Evolutionary conservation across 2,888 invertebrate genomes (phyloP).

Genomic region (Melieria omissa): DNA sequence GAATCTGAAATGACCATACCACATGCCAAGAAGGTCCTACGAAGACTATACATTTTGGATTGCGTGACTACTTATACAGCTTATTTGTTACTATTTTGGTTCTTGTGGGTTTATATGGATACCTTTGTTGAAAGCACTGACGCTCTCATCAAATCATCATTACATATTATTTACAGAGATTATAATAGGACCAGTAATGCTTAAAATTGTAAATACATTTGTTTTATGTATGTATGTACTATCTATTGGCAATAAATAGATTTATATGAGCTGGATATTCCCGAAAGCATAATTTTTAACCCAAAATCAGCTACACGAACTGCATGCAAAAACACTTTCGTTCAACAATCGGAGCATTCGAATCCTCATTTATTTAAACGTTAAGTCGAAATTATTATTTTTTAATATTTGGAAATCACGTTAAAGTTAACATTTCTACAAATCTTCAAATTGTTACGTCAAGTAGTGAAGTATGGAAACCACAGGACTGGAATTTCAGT

Average conservation of each 20-base stretch:
- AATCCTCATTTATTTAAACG: slow-evolving; percentile 22
- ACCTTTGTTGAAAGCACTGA: slow-evolving; percentile 56
- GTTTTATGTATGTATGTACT: no score
- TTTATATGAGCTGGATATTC: no score
- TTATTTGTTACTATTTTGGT: slow-evolving; percentile 57
- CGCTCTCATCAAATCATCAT: slow-evolving; percentile 52
- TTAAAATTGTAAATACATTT: background rate
- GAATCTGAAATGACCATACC: slow-evolving; percentile 84
- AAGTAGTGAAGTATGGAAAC: slow-evolving; percentile 34
- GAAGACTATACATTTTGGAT: slow-evolving; percentile 69
- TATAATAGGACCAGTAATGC: slow-evolving; percentile 43
- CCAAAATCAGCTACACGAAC: no score
- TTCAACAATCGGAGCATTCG: slow-evolving; percentile 7
- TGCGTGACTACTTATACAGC: slow-evolving; percentile 58
- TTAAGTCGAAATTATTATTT: slow-evolving; percentile 26
- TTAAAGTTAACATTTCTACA: slow-evolving; percentile 29
- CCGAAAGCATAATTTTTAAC: no score
- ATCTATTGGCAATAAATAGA: no score
- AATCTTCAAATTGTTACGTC: slow-evolving; percentile 32
- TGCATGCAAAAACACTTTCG: slow-evolving; percentile 21
- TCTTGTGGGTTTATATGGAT: slow-evolving; percentile 63
- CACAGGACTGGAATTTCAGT: slow-evolving; percentile 25
- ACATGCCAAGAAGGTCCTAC: slow-evolving; percentile 69
- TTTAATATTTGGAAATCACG: slow-evolving; percentile 26
- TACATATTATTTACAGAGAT: slow-evolving; percentile 48